Percentiles rank a stretch among this genome's conserved stretches.
phyloP scores from a whole-genome alignment of 2,888 invertebrate species.

The Amphiduros pacificus region DNA sequence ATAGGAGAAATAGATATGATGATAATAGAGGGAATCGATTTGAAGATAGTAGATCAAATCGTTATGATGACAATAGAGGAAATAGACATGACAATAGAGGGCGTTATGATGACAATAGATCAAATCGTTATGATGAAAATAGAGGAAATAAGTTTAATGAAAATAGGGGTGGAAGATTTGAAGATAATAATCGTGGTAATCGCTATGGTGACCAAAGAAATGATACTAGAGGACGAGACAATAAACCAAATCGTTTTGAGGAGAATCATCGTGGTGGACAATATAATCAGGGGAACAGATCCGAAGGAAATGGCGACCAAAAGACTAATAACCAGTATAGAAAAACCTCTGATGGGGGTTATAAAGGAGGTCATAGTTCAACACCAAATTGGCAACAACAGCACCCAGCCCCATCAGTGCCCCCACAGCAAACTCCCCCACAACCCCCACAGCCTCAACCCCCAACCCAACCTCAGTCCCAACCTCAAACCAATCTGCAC shows the following conservation, averaged over 20 bases:
- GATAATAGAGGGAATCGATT: not conserved
- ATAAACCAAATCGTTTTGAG: too few relatives aligned
- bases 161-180: not conserved
- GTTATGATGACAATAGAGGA: not conserved
- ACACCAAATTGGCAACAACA: too few relatives aligned
- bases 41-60: not conserved
- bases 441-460: not conserved
- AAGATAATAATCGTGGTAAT: not conserved
- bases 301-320: too few relatives aligned
- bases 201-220: not conserved
- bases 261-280: too few relatives aligned
- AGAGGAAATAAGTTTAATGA: not conserved
- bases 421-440: not conserved
- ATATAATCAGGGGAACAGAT: too few relatives aligned
- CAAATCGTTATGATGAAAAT: not conserved
- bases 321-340: too few relatives aligned
- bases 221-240: too few relatives aligned
- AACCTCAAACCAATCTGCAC: too few relatives aligned
- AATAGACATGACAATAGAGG: not conserved
- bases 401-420: not conserved
- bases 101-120: not conserved
- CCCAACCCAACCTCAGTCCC: conserved; percentile 2
- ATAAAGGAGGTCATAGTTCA: too few relatives aligned
- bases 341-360: too few relatives aligned
- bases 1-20: not conserved